Base-by-base conservation (phyloP, 2,888 invertebrate genomes). In the Eutolmus rufibarbis region DNA sequence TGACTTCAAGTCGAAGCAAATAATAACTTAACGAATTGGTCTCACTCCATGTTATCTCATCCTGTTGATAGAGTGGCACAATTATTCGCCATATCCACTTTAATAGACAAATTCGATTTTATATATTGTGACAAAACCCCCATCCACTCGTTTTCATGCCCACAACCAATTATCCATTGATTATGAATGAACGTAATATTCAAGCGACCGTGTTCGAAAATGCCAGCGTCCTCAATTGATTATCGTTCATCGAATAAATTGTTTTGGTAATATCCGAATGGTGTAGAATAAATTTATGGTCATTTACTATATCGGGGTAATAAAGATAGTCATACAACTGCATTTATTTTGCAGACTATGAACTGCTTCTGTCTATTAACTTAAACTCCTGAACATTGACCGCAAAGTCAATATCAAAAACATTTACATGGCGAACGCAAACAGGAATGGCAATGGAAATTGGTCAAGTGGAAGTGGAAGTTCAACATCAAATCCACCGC, bases 381-480 rank as follows among this genome's bases (percentile, higher is more conserved):
- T 23, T 56, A 12, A 66, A 57, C 23, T 34, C 37, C n/a, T 16
- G 51, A n/a, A 28, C 28, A 51, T 16, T 82, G 23, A 37, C 31
- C 57, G 16, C 19, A 28, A 82, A 57, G 57, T 82, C 57, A 82
- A 82, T 19, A 57, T 28, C 19, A 1, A 57, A 8, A 85, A 43
- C 7, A 16, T 85, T 28, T 43, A 46, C 46, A 85, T 85, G 85
- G 85, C 85, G 46, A 85, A 74, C 57, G 31, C 85, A 85, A 85
- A 85, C 31, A 85, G 85, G 66, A 85, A 31, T 74, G 81, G 78
- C 19, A 90, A 89, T 82, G 90, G 90, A 87, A 91, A 90, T 89
- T 92, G 92, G 92, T 92, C 92, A 74, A 92, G 89, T 81, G 88
- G 89, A 28, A 89, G 89, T 89, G 89, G 88, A 12, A 89, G 92